These are phyloP conservation scores for Conistra vaccinii DNA, from an alignment of 2,888 invertebrate species.

Conservation along the genomic window DNA sequence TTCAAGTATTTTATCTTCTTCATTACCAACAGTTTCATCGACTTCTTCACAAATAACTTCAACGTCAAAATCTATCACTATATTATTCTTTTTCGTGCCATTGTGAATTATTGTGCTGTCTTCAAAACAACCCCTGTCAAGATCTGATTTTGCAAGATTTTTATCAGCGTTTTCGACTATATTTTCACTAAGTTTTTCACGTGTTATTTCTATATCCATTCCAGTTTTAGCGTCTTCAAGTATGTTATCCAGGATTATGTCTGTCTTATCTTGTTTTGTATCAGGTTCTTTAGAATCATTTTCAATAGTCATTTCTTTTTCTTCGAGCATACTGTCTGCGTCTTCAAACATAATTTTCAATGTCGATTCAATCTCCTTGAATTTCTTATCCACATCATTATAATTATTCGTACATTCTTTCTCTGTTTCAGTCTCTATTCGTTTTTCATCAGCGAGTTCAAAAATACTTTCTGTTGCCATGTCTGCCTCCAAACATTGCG, in stretches of 20 bases:
- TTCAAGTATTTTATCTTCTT: neutral
- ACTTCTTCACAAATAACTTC: slow-evolving; percentile 27
- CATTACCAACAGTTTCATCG: slow-evolving; percentile 17
- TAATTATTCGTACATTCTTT: slow-evolving; percentile 2
- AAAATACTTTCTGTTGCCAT: neutral
- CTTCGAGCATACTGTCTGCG: neutral
- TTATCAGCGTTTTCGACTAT: neutral
- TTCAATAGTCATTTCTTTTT: neutral
- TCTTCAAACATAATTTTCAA: slow-evolving; percentile 24
- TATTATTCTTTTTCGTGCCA: neutral
- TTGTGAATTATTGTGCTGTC: neutral
- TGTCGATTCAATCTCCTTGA: slow-evolving; percentile 29
- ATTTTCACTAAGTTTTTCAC: neutral
- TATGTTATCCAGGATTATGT: neutral
- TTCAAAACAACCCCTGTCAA: neutral
- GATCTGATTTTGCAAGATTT: neutral
- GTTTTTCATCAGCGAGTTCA: neutral
- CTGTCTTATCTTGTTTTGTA: neutral
- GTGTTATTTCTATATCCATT: neutral
- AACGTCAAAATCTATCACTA: slow-evolving; percentile 3
- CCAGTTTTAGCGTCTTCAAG: neutral
- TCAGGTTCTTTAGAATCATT: neutral
- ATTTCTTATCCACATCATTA: slow-evolving; percentile 30
- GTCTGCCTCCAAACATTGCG: neutral
- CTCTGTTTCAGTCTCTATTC: neutral